These are phyloP conservation scores for Paralichthys olivaceus DNA, from an alignment of 2,113 vertebrate species.

Conservation along the genomic window DNA sequence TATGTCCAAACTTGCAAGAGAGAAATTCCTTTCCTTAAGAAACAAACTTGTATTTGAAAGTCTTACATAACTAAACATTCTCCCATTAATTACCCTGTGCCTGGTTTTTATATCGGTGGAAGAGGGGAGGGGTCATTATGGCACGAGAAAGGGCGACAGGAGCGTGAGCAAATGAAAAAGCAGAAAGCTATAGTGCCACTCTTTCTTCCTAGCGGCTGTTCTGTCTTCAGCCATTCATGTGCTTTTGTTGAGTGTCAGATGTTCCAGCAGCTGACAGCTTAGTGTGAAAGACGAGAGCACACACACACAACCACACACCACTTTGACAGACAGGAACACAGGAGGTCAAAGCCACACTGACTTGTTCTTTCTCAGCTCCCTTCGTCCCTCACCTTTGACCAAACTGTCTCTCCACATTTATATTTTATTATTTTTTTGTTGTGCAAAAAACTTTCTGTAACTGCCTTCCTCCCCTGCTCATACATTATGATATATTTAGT, in stretches of 20 bases:
- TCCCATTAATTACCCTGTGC: neutral
- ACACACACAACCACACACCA: constrained; percentile 8
- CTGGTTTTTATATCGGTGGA: constrained; percentile 3
- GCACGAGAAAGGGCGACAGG: neutral
- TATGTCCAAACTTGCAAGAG: constrained; percentile 5
- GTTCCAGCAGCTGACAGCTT: constrained; percentile 50
- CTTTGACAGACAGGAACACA: constrained; percentile 38
- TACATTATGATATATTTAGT: neutral
- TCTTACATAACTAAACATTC: constrained; percentile 6
- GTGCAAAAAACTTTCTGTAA: neutral
- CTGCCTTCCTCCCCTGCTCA: neutral
- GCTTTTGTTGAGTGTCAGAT: constrained; percentile 50
- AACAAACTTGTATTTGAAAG: neutral
- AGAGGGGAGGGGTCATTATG: neutral
- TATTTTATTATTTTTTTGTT: too few species aligned
- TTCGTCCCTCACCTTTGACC: constrained; percentile 23
- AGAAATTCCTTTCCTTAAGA: neutral
- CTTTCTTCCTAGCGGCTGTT: constrained; percentile 26
- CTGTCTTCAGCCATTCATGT: constrained; percentile 44
- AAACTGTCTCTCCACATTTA: neutral
- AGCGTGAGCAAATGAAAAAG: neutral
- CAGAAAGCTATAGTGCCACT: neutral
- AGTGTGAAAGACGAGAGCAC: constrained; percentile 29
- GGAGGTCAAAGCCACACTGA: constrained; percentile 20
- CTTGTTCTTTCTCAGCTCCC: constrained; percentile 37